Evolutionary conservation across 2,888 invertebrate genomes (phyloP).

Genomic region (Hirtodrosophila confusa): DNA sequence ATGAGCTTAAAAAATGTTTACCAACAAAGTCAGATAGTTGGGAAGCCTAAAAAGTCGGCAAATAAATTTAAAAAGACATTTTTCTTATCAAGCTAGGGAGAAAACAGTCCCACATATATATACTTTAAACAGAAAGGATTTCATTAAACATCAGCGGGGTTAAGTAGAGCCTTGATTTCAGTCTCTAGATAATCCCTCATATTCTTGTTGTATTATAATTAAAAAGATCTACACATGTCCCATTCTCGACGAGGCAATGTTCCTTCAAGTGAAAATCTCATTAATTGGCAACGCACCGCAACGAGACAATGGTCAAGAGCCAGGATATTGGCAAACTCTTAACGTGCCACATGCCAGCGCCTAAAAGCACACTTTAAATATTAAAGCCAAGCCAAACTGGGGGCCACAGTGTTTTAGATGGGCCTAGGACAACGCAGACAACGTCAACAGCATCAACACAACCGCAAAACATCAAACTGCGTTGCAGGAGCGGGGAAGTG

Average conservation of each 20-base stretch:
- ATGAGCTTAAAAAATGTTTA: too few relatives aligned
- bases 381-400: slow-evolving; percentile 35
- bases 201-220: neutral
- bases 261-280: slow-evolving; percentile 34
- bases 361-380: slow-evolving; percentile 69
- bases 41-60: too few relatives aligned
- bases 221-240: too few relatives aligned
- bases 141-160: too few relatives aligned
- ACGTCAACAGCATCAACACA: slow-evolving; percentile 57
- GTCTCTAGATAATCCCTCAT: neutral
- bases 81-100: too few relatives aligned
- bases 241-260: neutral
- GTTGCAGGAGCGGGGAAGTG: slow-evolving; percentile 34
- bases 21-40: too few relatives aligned
- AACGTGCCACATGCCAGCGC: slow-evolving; percentile 27
- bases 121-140: too few relatives aligned
- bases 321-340: slow-evolving; percentile 29
- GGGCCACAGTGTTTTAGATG: slow-evolving; percentile 8
- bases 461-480: slow-evolving; percentile 77
- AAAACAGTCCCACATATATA: too few relatives aligned
- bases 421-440: slow-evolving; percentile 22
- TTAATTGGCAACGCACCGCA: slow-evolving; percentile 58
- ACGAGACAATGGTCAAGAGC: slow-evolving; percentile 32
- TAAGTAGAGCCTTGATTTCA: too few relatives aligned
- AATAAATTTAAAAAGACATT: too few relatives aligned